These are phyloP conservation scores for Hippoglossus hippoglossus DNA, from an alignment of 2,797 vertebrate genomes.

Conservation along the genomic window DNA sequence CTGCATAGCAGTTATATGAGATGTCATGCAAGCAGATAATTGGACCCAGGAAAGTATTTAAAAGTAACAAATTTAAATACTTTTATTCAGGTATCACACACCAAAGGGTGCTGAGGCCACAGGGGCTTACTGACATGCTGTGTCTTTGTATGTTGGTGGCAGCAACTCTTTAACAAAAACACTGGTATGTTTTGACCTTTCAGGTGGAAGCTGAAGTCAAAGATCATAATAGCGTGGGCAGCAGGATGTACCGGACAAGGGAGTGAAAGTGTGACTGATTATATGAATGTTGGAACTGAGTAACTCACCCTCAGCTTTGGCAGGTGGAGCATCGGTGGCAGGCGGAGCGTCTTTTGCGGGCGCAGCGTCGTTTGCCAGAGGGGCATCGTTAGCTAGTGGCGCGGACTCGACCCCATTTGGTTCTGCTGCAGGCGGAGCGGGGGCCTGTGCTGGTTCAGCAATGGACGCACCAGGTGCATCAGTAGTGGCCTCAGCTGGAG, in stretches of 20 bases:
- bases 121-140: too few species aligned
- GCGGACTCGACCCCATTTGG: slow-evolving; percentile 28
- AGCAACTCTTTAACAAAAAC: too few species aligned
- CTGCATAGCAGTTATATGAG: not conserved
- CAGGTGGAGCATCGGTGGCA: slow-evolving; percentile 23
- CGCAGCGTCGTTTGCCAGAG: too few species aligned
- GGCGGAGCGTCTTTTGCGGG: too few species aligned
- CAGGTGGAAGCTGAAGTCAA: too few species aligned
- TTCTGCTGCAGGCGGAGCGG: slow-evolving; percentile 29
- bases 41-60: too few species aligned
- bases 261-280: not conserved
- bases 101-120: too few species aligned
- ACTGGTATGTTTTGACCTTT: too few species aligned
- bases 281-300: not conserved
- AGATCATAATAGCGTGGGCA: not conserved
- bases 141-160: too few species aligned
- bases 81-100: too few species aligned
- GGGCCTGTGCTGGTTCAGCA: slow-evolving; percentile 16
- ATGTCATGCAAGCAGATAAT: too few species aligned
- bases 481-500: slow-evolving; percentile 41
- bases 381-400: slow-evolving; percentile 4
- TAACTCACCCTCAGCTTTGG: slow-evolving; percentile 58
- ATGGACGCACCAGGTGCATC: slow-evolving; percentile 30
- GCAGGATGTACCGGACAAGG: not conserved
- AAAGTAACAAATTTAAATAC: too few species aligned